Evolutionary conservation across 2,113 vertebrate species (phyloP), one percentile per base, ranked within the genome.

Genomic region (Plotosus lineatus): DNA sequence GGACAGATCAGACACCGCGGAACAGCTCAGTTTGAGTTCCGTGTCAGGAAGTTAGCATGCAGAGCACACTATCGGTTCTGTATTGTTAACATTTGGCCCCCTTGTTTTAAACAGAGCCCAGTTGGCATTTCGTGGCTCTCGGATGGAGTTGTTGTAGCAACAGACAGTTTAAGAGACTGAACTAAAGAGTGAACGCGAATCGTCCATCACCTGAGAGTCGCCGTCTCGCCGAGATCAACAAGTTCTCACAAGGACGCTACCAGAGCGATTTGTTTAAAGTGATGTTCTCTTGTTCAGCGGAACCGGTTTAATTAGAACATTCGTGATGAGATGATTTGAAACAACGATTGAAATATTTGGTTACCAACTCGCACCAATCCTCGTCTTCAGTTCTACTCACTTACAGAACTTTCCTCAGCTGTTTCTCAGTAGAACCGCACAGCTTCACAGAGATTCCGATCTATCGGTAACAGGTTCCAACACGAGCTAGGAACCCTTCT

Each of bases 101-200:
- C n/a, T n/a, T n/a, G n/a, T 90, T 93, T 94, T 92, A 92, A 90
- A 91, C 86, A 91, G 94, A 94, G 90, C 92, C 92, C 89, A 91
- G 85, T 89, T 89, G 89, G 90, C 95, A 95, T 98, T 96, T 96
- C 95, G 94, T 91, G 84, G 75, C 86, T 93, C 74, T 82, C 88
- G 48, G 50, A 83, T 89, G 85, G 86, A 87, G 92, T 98, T 96
- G 95, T 94, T 94, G 92, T 95, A 95, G 95, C 94, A 95, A 98
- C 96, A 86, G 77, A 91, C 90, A 89, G 93, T 93, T 88, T 90
- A 89, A 90, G 91, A 91, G 46, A 19, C 6, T 23, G 15, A 33
- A 60, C 1, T 91, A 95, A 94, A 94, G 91, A 94, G 94, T 92
- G 95, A 95, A 94, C 92, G 92, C 91, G 80, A 93, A 91, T 90